These are phyloP conservation scores for Nautilus pompilius DNA, from an alignment of 1,140 invertebrate species.

Conservation along the genomic window DNA sequence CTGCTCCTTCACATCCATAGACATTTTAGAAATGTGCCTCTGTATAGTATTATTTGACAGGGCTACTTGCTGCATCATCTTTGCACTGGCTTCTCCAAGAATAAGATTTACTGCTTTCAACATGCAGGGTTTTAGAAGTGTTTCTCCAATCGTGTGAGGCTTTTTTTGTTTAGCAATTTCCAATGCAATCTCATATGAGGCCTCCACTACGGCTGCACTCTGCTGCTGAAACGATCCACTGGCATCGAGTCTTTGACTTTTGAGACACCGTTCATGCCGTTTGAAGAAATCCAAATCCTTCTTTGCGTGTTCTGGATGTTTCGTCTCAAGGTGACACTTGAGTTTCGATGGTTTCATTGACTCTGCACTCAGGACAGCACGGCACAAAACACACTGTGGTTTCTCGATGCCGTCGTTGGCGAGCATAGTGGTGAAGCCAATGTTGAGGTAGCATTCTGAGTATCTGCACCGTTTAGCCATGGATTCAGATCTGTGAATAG, in stretches of 20 bases:
- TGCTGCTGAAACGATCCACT: background rate
- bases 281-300: background rate
- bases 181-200: constrained; percentile 1
- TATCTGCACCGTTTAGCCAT: too few species aligned
- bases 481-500: too few species aligned
- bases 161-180: constrained; percentile 1
- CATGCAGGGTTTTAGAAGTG: too few species aligned
- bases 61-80: background rate
- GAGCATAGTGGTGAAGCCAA: too few species aligned
- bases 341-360: constrained; percentile 2
- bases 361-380: background rate
- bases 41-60: constrained; percentile 1
- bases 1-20: constrained; percentile 3
- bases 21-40: constrained; percentile 2
- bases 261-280: background rate
- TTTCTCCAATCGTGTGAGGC: too few species aligned
- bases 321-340: background rate
- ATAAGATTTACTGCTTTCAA: too few species aligned
- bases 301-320: constrained; percentile 2
- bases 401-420: too few species aligned
- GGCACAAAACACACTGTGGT: background rate
- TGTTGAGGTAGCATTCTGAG: too few species aligned
- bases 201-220: constrained; percentile 1
- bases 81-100: too few species aligned
- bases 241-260: background rate